Evolutionary conservation across 2,797 vertebrate species (phyloP).

Genomic region (Eupleurogrammus muticus): DNA sequence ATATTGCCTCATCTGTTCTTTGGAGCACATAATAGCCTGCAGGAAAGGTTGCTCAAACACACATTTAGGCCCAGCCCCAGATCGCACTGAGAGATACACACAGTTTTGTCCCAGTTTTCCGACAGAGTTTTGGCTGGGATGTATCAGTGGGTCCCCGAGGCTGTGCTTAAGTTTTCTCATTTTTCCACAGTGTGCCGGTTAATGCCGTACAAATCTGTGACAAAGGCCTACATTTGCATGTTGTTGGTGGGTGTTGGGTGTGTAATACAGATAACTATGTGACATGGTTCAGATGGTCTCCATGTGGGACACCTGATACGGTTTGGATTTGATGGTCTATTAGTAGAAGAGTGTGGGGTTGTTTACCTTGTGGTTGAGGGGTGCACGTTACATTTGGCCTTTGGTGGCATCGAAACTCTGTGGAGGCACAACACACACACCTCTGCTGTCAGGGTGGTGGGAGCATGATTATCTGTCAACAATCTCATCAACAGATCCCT

Average conservation of each 20-base stretch:
- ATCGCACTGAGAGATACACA: constrained; percentile 48
- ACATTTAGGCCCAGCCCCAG: constrained; percentile 28
- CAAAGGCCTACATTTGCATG: constrained; percentile 49
- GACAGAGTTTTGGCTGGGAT: constrained; percentile 61
- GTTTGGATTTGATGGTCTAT: constrained; percentile 31
- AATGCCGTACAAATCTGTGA: constrained; percentile 45
- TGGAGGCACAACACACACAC: constrained; percentile 31
- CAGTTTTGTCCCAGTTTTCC: constrained; percentile 68
- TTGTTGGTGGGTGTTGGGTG: constrained; percentile 10
- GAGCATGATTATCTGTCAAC: constrained; percentile 73
- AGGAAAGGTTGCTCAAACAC: constrained; percentile 53
- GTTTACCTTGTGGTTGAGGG: constrained; percentile 63
- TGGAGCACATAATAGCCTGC: constrained; percentile 21
- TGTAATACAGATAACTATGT: constrained; percentile 25
- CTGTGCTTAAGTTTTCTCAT: constrained; percentile 28
- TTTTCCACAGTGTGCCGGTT: constrained; percentile 42
- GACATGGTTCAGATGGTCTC: constrained; percentile 43
- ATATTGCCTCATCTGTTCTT: constrained; percentile 49
- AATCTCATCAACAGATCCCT: constrained; percentile 53
- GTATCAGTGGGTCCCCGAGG: constrained; percentile 31
- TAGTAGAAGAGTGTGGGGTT: constrained; percentile 26
- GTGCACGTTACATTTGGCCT: constrained; percentile 52
- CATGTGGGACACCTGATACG: constrained; percentile 16
- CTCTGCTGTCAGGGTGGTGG: constrained; percentile 37
- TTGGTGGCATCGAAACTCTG: constrained; percentile 45